These are phyloP conservation scores for Nomada goodeniana DNA, from an alignment of 2,888 invertebrate genomes.

Conservation along the genomic window DNA sequence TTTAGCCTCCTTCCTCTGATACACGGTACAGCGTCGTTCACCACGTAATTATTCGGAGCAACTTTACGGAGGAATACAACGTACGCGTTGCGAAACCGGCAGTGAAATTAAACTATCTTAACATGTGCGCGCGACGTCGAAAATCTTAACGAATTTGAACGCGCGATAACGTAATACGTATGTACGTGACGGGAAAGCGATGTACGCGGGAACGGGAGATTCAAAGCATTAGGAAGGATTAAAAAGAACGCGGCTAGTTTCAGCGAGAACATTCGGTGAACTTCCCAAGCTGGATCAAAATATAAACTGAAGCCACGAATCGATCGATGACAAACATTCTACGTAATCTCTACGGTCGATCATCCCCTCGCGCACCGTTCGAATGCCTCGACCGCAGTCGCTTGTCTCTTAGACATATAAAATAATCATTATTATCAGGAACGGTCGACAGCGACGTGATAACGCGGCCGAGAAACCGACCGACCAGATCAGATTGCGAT, in stretches of 20 bases:
- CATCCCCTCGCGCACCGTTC: conserved; percentile 23
- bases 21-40: conserved; percentile 13
- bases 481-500: conserved; percentile 43
- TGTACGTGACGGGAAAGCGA: not conserved
- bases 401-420: conserved; percentile 21
- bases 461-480: conserved; percentile 30
- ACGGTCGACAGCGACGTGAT: conserved; percentile 34
- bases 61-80: not conserved
- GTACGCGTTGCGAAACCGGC: conserved; percentile 20
- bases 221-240: conserved; percentile 15
- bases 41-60: conserved; percentile 27
- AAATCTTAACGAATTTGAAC: conserved; percentile 11
- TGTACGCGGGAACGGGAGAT: conserved; percentile 7
- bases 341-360: conserved; percentile 34
- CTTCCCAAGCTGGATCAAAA: conserved; percentile 17
- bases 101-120: conserved; percentile 15
- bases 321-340: conserved; percentile 34
- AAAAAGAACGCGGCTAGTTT: conserved; percentile 9
- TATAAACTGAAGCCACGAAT: conserved; percentile 12
- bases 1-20: conserved; percentile 18
- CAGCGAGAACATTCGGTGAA: conserved; percentile 1
- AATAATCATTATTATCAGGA: conserved; percentile 55
- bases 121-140: not conserved
- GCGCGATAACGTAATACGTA: not conserved
- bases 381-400: conserved; percentile 17